Base-by-base conservation (phyloP, 2,888 invertebrate species). In the Xestia ashworthii region DNA sequence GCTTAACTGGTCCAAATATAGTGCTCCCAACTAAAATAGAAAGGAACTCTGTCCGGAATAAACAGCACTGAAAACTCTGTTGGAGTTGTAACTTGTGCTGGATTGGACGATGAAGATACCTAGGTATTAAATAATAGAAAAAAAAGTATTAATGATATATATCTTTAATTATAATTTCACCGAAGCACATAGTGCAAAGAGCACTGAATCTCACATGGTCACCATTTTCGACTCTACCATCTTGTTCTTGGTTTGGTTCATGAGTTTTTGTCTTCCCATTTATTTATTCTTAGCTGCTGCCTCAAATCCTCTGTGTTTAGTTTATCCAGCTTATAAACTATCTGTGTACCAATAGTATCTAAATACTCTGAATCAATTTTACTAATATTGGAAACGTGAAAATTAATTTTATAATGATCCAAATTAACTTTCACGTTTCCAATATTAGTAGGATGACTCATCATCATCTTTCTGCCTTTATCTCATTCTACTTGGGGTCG, bases 21-120 rank as follows among this genome's bases (percentile, higher is more conserved):
- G 16, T 46, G 70, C 38, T 48, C 14, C 25, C 6, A 41, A 60
- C 58, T 38, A 58, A 71, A 74, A 74, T 74, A 22, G 48, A 60
- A 48, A 9, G n/a, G n/a, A n/a, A 38, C n/a, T 16, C 16, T 16
- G 38, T 25, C 41, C 19, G 41, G 41, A 41, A 72, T 38, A n/a
- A n/a, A n/a, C n/a, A n/a, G n/a, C n/a, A n/a, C n/a, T n/a, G n/a
- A n/a, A n/a, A n/a, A n/a, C n/a, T n/a, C n/a, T n/a, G n/a, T n/a
- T n/a, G n/a, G n/a, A n/a, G n/a, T n/a, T n/a, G n/a, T n/a, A n/a
- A n/a, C n/a, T n/a, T n/a, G n/a, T n/a, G n/a, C 9, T 6, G 44
- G 16, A 44, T 74, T 32, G 6, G n/a, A 46, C 11, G 11, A 16
- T 11, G 16, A n/a, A 60, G 16, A 14, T 16, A 25, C 14, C 16